phyloP scores from a whole-genome alignment of 2,888 invertebrate species.

The Thereva unica region DNA sequence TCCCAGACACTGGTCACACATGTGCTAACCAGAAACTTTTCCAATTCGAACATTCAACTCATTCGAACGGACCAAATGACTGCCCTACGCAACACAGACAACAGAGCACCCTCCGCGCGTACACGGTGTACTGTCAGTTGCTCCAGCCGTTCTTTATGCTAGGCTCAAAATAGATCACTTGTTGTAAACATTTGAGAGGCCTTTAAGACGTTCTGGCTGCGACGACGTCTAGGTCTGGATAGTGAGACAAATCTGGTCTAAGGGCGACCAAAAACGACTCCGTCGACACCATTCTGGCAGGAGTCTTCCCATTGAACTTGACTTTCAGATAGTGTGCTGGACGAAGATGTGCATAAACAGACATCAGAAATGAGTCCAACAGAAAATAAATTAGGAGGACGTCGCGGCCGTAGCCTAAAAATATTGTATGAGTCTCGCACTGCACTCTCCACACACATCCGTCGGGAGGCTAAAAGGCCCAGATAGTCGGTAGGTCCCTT shows the following conservation, averaged over 20 bases:
- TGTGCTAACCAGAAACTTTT: slow-evolving; percentile 29
- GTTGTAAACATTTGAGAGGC: slow-evolving; percentile 25
- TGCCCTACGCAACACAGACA: slow-evolving; percentile 5
- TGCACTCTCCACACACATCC: slow-evolving; percentile 17
- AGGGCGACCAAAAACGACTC: slow-evolving; percentile 1
- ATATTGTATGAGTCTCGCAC: neutral
- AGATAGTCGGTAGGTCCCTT: slow-evolving; percentile 10
- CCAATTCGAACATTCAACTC: slow-evolving; percentile 11
- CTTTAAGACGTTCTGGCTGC: slow-evolving; percentile 9
- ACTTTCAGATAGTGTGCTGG: slow-evolving; percentile 28
- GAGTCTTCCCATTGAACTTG: slow-evolving; percentile 34
- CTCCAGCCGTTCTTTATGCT: slow-evolving; percentile 15
- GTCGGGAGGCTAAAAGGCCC: neutral
- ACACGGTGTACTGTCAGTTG: neutral
- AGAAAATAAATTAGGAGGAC: slow-evolving; percentile 32
- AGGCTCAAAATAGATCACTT: slow-evolving; percentile 11
- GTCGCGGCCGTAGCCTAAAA: slow-evolving; percentile 18
- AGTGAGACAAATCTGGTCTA: slow-evolving; percentile 2
- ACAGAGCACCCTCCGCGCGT: slow-evolving; percentile 1
- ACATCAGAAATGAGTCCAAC: slow-evolving; percentile 31
- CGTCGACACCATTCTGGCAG: slow-evolving; percentile 26
- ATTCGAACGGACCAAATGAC: slow-evolving; percentile 13
- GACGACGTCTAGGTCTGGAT: slow-evolving; percentile 21
- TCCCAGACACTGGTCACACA: slow-evolving; percentile 27
- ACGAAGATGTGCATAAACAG: slow-evolving; percentile 22